Percentiles rank a stretch among this genome's conserved stretches.
Evolutionary conservation across 2,797 vertebrate genomes (phyloP).

Genomic region (Cuniculus paca): DNA sequence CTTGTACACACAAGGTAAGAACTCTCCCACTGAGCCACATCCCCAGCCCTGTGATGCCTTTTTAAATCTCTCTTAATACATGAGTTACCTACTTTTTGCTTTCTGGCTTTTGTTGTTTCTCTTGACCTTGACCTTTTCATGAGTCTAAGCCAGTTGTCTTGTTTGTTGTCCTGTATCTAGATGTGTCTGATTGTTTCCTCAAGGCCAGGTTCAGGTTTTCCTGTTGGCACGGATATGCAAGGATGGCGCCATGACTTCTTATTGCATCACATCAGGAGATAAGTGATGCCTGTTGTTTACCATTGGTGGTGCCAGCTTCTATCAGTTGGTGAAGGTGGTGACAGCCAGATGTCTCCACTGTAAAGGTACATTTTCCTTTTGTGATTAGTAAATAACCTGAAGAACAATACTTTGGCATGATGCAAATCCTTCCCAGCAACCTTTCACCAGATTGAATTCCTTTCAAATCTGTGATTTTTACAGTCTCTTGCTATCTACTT

Average conservation of each 20-base stretch:
- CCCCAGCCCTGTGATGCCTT: background rate
- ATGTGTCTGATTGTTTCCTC: conserved; percentile 2
- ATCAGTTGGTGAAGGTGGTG: conserved; percentile 52
- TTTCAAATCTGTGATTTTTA: background rate
- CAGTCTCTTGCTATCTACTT: background rate
- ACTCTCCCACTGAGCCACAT: background rate
- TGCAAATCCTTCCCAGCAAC: background rate
- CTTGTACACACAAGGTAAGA: background rate
- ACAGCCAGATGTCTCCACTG: conserved; percentile 39
- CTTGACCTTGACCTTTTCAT: background rate
- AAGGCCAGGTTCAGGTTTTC: background rate
- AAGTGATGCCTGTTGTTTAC: conserved; percentile 8
- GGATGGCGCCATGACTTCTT: background rate
- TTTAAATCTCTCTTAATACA: background rate
- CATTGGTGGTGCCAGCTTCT: background rate
- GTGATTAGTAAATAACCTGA: conserved; percentile 7
- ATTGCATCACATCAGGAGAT: conserved; percentile 7
- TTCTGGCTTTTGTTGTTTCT: background rate
- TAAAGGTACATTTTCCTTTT: background rate
- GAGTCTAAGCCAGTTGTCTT: background rate
- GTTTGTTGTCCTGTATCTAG: background rate
- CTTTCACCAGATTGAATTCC: background rate
- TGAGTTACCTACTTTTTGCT: background rate
- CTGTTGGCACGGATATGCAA: background rate
- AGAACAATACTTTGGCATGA: background rate